Conservation (phyloP, 2,797 vertebrate genomes). For the Cirrhinus mrigala region DNA sequence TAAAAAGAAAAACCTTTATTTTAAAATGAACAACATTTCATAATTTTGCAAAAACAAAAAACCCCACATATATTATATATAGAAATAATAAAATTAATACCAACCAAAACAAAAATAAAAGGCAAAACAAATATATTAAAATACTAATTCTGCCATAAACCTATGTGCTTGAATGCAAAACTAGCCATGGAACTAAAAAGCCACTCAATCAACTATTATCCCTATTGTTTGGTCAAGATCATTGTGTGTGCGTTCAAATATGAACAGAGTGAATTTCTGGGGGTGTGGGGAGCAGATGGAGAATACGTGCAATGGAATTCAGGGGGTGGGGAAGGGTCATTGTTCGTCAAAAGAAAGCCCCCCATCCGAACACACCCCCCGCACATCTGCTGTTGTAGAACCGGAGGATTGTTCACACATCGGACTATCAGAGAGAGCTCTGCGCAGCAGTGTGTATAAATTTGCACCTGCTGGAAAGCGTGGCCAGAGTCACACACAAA, state of each 20-base stretch:
- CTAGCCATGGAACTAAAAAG: not conserved
- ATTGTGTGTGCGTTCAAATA: slow-evolving; percentile 60
- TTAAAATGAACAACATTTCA: too few species aligned
- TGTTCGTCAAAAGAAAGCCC: slow-evolving; percentile 67
- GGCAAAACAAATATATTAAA: not conserved
- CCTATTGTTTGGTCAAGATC: slow-evolving; percentile 23
- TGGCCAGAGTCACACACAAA: slow-evolving; percentile 29
- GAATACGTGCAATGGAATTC: slow-evolving; percentile 71
- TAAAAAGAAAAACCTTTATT: not conserved
- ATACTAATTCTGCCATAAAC: not conserved
- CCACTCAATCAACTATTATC: slow-evolving; percentile 34
- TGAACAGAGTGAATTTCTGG: slow-evolving; percentile 64
- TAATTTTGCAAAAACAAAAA: too few species aligned
- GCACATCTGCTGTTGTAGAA: slow-evolving; percentile 54
- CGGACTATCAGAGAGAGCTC: slow-evolving; percentile 26
- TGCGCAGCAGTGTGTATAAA: slow-evolving; percentile 26
- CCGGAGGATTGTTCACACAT: slow-evolving; percentile 42
- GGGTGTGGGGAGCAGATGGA: slow-evolving; percentile 78
- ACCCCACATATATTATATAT: too few species aligned
- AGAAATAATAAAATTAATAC: too few species aligned
- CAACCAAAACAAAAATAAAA: not conserved
- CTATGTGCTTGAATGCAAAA: not conserved
- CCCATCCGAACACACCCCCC: slow-evolving; percentile 38
- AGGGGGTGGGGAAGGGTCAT: slow-evolving; percentile 65
- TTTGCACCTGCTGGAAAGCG: slow-evolving; percentile 53